A percentile compares a stretch with the other conserved stretches of the same genome.
Conservation (phyloP, 2,797 vertebrate genomes). For the Danio aesculapii region DNA sequence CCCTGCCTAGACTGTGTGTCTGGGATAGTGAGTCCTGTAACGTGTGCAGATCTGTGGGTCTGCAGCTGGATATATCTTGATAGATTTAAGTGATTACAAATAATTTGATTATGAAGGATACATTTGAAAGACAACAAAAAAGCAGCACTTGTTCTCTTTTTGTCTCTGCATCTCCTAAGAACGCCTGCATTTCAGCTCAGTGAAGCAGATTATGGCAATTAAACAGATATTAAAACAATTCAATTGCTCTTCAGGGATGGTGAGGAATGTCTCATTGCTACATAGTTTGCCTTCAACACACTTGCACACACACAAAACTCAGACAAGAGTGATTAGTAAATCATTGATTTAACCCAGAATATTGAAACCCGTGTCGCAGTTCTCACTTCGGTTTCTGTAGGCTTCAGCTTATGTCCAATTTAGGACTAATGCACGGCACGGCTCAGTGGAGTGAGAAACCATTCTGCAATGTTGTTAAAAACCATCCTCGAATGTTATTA, state of each 20-base stretch:
- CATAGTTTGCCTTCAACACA: conserved; percentile 8
- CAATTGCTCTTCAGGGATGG: conserved; percentile 30
- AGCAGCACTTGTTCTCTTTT: conserved; percentile 6
- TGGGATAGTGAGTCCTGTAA: too few species aligned
- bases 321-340: conserved; percentile 5
- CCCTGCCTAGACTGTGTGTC: too few species aligned
- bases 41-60: too few species aligned
- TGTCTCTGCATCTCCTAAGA: conserved; percentile 3
- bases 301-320: neutral
- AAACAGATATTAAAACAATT: conserved; percentile 25
- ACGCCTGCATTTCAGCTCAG: conserved; percentile 11
- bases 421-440: conserved; percentile 15
- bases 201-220: conserved; percentile 47
- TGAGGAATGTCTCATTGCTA: neutral
- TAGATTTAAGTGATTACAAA: neutral
- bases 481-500: conserved; percentile 49
- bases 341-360: conserved; percentile 8
- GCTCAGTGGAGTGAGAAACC: conserved; percentile 48
- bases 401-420: conserved; percentile 38
- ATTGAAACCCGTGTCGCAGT: neutral
- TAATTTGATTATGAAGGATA: neutral
- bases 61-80: too few species aligned
- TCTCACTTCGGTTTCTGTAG: conserved; percentile 26
- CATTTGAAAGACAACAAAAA: conserved; percentile 3
- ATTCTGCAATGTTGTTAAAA: conserved; percentile 45